A percentile compares a stretch with the other conserved stretches of the same genome.
These are phyloP conservation scores for Dreissena polymorpha DNA, from an alignment of 1,140 invertebrate genomes.

Conservation along the genomic window DNA sequence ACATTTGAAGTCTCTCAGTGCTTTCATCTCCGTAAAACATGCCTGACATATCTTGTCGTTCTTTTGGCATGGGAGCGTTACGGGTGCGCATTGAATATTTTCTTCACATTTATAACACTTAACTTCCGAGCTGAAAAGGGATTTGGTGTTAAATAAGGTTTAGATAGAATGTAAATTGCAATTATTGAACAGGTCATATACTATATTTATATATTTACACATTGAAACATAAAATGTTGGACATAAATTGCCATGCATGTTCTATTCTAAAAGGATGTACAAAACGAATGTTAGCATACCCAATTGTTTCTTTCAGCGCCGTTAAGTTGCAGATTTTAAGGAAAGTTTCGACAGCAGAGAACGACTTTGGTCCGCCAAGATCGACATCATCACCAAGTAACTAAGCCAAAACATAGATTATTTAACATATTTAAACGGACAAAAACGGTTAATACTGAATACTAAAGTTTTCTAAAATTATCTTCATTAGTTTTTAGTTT, in stretches of 20 bases:
- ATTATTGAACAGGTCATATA: no score
- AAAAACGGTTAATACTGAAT: no score
- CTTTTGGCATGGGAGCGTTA: slow-evolving; percentile 14
- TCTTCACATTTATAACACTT: slow-evolving; percentile 25
- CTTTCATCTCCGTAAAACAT: slow-evolving; percentile 24
- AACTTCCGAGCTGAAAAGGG: slow-evolving; percentile 8
- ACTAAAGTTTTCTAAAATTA: no score
- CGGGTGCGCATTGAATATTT: slow-evolving; percentile 27
- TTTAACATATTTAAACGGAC: no score
- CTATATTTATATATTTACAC: no score
- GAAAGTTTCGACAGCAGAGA: slow-evolving; percentile 57
- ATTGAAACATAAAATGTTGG: no score
- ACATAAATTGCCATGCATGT: no score
- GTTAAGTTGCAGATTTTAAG: slow-evolving; percentile 55
- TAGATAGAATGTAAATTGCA: no score
- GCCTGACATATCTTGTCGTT: slow-evolving; percentile 6
- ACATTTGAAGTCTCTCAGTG: no score
- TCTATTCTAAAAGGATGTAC: no score
- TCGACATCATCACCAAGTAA: slow-evolving; percentile 50
- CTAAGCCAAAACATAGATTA: neutral
- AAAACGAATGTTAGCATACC: slow-evolving; percentile 18
- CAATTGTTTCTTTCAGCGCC: slow-evolving; percentile 51
- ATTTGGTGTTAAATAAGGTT: neutral
- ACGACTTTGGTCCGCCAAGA: slow-evolving; percentile 51
- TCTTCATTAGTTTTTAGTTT: no score